Evolutionary conservation across 2,888 invertebrate genomes (phyloP), one percentile per base, ranked within the genome.

Genomic region (Latheticus oryzae): DNA sequence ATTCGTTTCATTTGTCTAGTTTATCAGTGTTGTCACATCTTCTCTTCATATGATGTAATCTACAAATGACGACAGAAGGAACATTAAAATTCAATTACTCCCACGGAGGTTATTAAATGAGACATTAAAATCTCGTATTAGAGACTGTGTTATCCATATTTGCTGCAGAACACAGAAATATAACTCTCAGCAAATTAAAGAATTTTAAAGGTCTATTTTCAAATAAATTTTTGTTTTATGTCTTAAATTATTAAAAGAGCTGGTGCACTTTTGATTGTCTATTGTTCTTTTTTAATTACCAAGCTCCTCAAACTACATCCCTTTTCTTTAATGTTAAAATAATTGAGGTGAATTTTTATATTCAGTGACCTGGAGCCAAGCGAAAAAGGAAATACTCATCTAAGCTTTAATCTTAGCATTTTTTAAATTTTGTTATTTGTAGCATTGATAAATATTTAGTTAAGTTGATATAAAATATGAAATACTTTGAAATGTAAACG

Each of bases 61-160:
- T 30, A 30, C 30, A 30, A 45, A 45, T 19, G 32, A 32, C 16
- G 19, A 45, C 43, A 43, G 30, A 45, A 32, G 32, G 5, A 17
- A 33, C 45, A 45, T 45, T 32, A 21, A 45, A 32, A 45, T 45
- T 45, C 45, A 32, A 19, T 33, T 45, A 45, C 32, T 30, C 45
- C 32, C 21, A 21, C 45, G 11, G 30, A 28, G 11, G 19, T 30
- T 43, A 43, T 43, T 43, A 30, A 24, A n/a, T n/a, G 9, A 16
- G 43, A 24, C 43, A 28, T 43, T 43, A 43, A 40, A 43, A 40
- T 40, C 40, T 40, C 15, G 15, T 40, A 8, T 24, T 24, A 24
- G n/a, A n/a, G n/a, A n/a, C n/a, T n/a, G n/a, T n/a, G n/a, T n/a
- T n/a, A n/a, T n/a, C n/a, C n/a, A n/a, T n/a, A n/a, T n/a, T n/a